A percentile compares a stretch with the other conserved stretches of the same genome.
Evolutionary conservation across 2,797 vertebrate species (phyloP).

Genomic region (Rousettus madagascariensis): DNA sequence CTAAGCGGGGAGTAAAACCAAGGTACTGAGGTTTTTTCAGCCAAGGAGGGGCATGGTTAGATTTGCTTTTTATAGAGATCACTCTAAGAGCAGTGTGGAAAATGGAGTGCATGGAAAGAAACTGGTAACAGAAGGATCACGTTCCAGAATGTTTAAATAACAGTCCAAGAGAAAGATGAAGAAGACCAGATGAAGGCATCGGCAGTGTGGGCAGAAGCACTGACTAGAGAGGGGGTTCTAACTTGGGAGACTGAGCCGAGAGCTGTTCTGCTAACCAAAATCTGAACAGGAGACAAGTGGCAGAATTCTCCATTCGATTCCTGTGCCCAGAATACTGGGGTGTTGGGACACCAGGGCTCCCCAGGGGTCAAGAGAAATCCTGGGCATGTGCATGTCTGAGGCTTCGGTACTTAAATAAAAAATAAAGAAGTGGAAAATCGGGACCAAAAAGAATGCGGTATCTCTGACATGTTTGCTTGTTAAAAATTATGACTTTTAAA

Average conservation of each 20-base stretch:
- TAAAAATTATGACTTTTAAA: slow-evolving; percentile 17
- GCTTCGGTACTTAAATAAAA: slow-evolving; percentile 15
- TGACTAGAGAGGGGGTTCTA: slow-evolving; percentile 37
- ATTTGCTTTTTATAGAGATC: slow-evolving; percentile 73
- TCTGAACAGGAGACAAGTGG: slow-evolving; percentile 29
- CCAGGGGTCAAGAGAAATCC: neutral
- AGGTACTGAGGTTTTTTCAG: slow-evolving; percentile 6
- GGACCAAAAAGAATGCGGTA: neutral
- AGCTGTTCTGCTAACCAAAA: slow-evolving; percentile 51
- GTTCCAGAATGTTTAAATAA: slow-evolving; percentile 76
- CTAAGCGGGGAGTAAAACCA: neutral
- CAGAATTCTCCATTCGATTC: neutral
- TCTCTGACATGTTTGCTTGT: slow-evolving; percentile 14
- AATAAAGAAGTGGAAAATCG: neutral
- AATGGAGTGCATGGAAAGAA: slow-evolving; percentile 54
- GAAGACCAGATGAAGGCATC: slow-evolving; percentile 72
- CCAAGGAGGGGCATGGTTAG: slow-evolving; percentile 23
- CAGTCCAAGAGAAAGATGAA: slow-evolving; percentile 71
- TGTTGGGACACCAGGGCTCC: neutral
- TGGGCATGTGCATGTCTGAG: neutral
- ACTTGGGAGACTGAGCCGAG: slow-evolving; percentile 54
- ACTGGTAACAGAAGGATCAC: slow-evolving; percentile 68
- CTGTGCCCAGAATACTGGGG: neutral
- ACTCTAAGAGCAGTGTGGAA: slow-evolving; percentile 55
- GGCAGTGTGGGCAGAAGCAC: slow-evolving; percentile 67